Evolutionary conservation across 2,888 invertebrate genomes (phyloP), one percentile per base, ranked within the genome.

Genomic region (Platycnemis pennipes): DNA sequence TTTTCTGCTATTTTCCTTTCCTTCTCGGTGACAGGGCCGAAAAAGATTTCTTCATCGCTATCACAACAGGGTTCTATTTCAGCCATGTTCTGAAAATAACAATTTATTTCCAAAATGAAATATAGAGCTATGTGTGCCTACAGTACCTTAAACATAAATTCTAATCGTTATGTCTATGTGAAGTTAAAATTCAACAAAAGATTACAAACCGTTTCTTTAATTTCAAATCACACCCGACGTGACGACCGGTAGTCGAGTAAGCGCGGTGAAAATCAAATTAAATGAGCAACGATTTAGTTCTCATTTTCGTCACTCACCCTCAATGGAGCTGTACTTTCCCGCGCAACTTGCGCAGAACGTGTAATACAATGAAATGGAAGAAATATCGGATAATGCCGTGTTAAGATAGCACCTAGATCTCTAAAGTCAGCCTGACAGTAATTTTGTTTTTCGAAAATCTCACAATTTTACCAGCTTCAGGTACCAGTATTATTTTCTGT

Each of bases 11-110:
- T 87, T 45, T 87, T 87, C 44, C n/a, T 91, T n/a, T 91, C 91
- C 42, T 91, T 91, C 11, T 91, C 91, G 11, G 63, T 63, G 13
- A 91, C 69, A n/a, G 91, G 91, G 0, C 91, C 91, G 7, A 91
- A 91, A 91, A 91, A 91, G 0, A 91, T n/a, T 37, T 91, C 91
- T n/a, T 91, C 91, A 16, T 91, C 91, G 63, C 91, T 91, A 45
- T 91, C 91, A 63, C 91, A 91, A 44, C 44, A 91, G 2, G 63
- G 2, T 42, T 91, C 91, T 63, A 91, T 22, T 31, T 42, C 63
- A 5, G 91, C 63, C 91, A 91, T 91, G 0, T 37, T 26, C n/a
- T 31, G 37, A 77, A 77, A 37, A 77, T 77, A 26, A 19, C 22
- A 63, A 37, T 0, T 2, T 3, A 77, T 11, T 37, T 77, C 77